Base-by-base conservation (phyloP, 1,140 invertebrate species). In the Limonius californicus region DNA sequence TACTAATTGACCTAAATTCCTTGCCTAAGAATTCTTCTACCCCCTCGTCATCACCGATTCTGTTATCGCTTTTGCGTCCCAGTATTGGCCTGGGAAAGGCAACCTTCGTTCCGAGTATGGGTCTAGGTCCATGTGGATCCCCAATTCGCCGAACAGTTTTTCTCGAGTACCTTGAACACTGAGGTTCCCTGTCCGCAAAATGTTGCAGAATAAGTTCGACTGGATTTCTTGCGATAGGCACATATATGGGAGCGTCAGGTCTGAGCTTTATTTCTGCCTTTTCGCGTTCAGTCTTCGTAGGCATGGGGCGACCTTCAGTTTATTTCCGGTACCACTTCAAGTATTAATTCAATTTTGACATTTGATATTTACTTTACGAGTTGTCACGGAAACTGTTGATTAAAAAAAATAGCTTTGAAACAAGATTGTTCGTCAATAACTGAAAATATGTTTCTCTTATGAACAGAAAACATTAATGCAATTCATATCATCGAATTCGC, bases 151-250 rank as follows among this genome's bases (percentile, higher is more conserved):
- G 63, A 4, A 70, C 68, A 3, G 70, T 68, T 56, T 69, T 67
- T 18, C 72, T 66, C 1, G 73, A 74, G 59, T 75, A 75, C 15
- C 73, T 61, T 1, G 67, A 70, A 58, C 68, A 69, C 61, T 71
- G 70, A 16, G 70, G 50, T 57, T 64, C 60, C 11, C 62, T 56
- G 20, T 45, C 43, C 4, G 32, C 14, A 9, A 56, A 20, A 19
- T 60, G 32, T n/a, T 18, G 55, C 35, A 30, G 57, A 18, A 15
- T 55, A 20, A 27, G 47, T 35, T 64, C 35, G 2, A 43, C 27
- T 7, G 57, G 23, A 6, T 59, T 65, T 42, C 59, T 56, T 23
- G 12, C 35, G n/a, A 50, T 21, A 63, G 70, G 70, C 4, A 70
- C 60, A 56, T 66, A 70, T 11, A 61, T 55, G 19, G 68, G 70